phyloP scores from a whole-genome alignment of 1,140 invertebrate species.

The Drosophila pallidifrons region DNA sequence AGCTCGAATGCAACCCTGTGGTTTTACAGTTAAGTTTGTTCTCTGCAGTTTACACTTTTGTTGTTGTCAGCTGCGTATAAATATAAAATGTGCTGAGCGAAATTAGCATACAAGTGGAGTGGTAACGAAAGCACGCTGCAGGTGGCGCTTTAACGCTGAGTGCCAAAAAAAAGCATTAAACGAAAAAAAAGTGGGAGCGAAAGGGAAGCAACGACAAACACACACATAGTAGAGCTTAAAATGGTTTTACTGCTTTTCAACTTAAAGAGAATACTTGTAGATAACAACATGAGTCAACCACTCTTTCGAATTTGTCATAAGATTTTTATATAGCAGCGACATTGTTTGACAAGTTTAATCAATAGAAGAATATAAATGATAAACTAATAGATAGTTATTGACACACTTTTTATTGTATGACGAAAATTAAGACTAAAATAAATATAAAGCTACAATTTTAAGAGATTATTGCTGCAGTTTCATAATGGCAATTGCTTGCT shows the following conservation, averaged over 20 bases:
- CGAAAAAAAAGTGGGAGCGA: slow-evolving; percentile 13
- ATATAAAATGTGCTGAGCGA: slow-evolving; percentile 75
- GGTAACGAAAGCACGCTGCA: slow-evolving; percentile 14
- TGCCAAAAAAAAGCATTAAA: slow-evolving; percentile 40
- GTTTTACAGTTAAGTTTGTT: slow-evolving; percentile 47
- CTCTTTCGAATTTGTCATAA: no score
- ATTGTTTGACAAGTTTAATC: no score
- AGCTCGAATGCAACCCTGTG: slow-evolving; percentile 45
- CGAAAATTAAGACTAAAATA: no score
- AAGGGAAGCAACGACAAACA: slow-evolving; percentile 30
- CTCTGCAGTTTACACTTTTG: slow-evolving; percentile 58
- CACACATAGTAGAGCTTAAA: background rate
- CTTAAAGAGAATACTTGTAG: no score
- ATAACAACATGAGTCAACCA: no score
- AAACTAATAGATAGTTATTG: no score
- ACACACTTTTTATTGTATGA: no score
- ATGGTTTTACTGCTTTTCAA: no score
- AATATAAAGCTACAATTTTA: background rate
- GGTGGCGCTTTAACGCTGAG: slow-evolving; percentile 51
- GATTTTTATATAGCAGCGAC: no score
- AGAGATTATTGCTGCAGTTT: background rate
- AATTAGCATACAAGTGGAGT: slow-evolving; percentile 68
- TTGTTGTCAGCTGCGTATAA: slow-evolving; percentile 55
- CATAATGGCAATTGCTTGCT: background rate
- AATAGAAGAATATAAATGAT: no score